Evolutionary conservation across 1,140 invertebrate species (phyloP).

Genomic region (Zaprionus africanus): DNA sequence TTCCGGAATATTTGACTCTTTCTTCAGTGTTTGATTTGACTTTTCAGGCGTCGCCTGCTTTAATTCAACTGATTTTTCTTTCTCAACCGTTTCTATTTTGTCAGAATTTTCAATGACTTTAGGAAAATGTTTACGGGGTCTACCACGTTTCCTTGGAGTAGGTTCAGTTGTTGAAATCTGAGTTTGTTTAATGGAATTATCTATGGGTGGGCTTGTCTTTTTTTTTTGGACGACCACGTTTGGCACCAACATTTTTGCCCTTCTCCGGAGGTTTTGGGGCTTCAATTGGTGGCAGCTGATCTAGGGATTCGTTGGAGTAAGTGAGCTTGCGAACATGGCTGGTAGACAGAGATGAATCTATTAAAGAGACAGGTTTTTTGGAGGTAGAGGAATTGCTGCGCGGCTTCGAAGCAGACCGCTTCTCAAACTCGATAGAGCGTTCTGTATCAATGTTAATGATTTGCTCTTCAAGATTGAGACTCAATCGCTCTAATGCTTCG

Average conservation of each 20-base stretch:
- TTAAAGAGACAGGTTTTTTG: slow-evolving; percentile 18
- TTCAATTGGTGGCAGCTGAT: slow-evolving; percentile 4
- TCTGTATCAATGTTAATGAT: slow-evolving; percentile 63
- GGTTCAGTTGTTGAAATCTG: too few species aligned
- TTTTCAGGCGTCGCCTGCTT: neutral
- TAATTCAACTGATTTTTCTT: neutral
- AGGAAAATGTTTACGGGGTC: neutral
- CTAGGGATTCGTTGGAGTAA: slow-evolving; percentile 58
- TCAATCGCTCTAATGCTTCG: slow-evolving; percentile 56
- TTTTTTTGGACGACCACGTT: slow-evolving; percentile 25
- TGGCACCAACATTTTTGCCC: slow-evolving; percentile 38
- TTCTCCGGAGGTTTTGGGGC: slow-evolving; percentile 33
- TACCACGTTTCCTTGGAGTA: neutral
- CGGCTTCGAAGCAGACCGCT: slow-evolving; percentile 58
- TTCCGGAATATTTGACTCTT: neutral
- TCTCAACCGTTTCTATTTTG: neutral
- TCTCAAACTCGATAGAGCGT: slow-evolving; percentile 60
- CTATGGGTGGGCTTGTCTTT: slow-evolving; percentile 19
- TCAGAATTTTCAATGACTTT: neutral
- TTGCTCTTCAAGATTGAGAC: slow-evolving; percentile 54
- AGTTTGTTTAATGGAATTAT: neutral
- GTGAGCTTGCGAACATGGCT: slow-evolving; percentile 63
- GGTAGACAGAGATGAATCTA: neutral
- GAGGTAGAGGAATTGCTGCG: slow-evolving; percentile 51
- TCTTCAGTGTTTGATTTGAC: neutral